Base-by-base conservation (phyloP, 2,113 vertebrate species). In the Ornithorhynchus anatinus region DNA sequence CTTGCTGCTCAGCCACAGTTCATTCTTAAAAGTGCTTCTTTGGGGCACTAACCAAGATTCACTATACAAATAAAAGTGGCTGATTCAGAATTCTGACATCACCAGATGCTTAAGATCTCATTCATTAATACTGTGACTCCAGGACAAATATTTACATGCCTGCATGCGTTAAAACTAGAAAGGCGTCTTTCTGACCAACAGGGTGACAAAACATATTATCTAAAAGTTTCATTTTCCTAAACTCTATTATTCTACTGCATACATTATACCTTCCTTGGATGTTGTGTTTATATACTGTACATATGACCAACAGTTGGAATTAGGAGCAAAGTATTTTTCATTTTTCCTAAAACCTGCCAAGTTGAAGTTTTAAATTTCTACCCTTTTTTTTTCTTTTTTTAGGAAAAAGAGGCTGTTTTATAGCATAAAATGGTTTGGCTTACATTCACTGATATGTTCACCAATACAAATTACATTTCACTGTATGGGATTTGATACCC, bases 131-230 rank as follows among this genome's bases (percentile, higher is more conserved):
- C 96, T 96, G 97, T 96, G 95, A 98, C 94, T 97, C 94, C 95
- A 97, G 95, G 96, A 99, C 98, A 97, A 98, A 99, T 98, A 98
- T 99, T 97, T 97, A 99, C 98, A 99, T 99, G 98, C 98, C 98
- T 97, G 97, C 98, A 99, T 99, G 98, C 98, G 93, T 97, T 97
- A 95, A 97, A 96, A 97, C 96, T 96, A 97, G 96, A 98, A 97
- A 96, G 97, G 93, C 94, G 93, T 95, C 95, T 95, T 97, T 94
- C 94, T 94, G 93, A 99, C 96, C 91, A 96, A 95, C 94, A 97
- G 93, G 93, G 95, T 96, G 97, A 97, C 96, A 97, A 94, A 96
- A 94, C 97, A 92, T 96, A 96, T 92, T 92, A 90, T 91, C 94
- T 94, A 94, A 94, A 94, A 91, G 91, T 90, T 90, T 92, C 86